phyloP scores from a whole-genome alignment of 1,140 invertebrate genomes.

The Zaprionus capensis region DNA sequence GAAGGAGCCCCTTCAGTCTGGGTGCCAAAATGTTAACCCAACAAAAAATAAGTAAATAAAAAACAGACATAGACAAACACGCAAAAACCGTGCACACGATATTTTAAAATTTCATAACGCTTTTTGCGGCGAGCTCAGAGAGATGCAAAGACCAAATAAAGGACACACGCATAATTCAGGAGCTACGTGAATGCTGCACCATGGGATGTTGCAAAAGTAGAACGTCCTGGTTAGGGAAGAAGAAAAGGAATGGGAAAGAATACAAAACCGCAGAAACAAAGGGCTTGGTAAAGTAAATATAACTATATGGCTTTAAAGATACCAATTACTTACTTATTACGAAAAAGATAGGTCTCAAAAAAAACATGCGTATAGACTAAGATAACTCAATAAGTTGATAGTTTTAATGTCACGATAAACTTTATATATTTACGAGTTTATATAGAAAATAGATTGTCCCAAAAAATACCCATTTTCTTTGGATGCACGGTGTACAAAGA shows the following conservation, averaged over 20 bases:
- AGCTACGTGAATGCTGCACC: slow-evolving; percentile 27
- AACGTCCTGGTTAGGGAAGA: not conserved
- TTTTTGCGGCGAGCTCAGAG: slow-evolving; percentile 10
- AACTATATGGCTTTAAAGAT: not conserved
- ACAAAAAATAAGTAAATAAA: slow-evolving; percentile 51
- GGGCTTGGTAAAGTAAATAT: not conserved
- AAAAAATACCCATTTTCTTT: not conserved
- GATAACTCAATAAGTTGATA: not conserved
- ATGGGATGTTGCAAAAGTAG: slow-evolving; percentile 7
- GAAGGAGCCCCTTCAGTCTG: not conserved
- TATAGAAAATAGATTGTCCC: not conserved
- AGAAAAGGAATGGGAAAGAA: too few relatives aligned
- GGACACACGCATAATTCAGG: slow-evolving; percentile 41
- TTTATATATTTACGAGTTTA: not conserved
- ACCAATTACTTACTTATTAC: not conserved
- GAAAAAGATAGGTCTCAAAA: not conserved
- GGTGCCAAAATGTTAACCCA: slow-evolving; percentile 20
- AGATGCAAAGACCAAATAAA: not conserved
- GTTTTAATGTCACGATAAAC: not conserved
- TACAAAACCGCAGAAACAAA: not conserved
- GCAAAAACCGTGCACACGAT: slow-evolving; percentile 39
- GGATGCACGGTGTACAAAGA: not conserved
- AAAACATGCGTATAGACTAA: not conserved
- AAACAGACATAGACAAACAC: slow-evolving; percentile 29
- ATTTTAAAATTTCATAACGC: slow-evolving; percentile 68